phyloP scores from a whole-genome alignment of 2,888 invertebrate genomes.

The Norana najaformis region DNA sequence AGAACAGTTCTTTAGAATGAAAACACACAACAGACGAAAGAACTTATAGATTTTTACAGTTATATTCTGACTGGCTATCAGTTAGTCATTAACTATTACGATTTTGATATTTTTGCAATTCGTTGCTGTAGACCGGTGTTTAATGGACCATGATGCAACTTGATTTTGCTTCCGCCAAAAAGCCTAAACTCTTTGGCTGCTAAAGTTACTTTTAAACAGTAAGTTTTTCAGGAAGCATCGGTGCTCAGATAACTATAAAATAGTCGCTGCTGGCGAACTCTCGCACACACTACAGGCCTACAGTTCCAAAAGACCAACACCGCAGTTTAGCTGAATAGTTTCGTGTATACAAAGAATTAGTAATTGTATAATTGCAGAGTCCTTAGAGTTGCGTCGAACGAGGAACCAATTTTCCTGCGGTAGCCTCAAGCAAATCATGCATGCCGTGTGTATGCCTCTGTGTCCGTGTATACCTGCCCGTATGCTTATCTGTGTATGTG shows the following conservation, averaged over 20 bases:
- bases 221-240: background rate
- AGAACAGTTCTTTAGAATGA: too few relatives aligned
- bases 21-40: too few relatives aligned
- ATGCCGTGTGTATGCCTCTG: background rate
- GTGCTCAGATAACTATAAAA: background rate
- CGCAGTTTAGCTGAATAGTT: background rate
- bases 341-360: background rate
- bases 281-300: background rate
- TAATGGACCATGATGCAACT: too few relatives aligned
- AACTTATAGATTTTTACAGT: too few relatives aligned
- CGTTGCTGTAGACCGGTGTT: too few relatives aligned
- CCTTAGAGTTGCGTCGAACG: background rate
- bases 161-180: too few relatives aligned
- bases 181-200: too few relatives aligned
- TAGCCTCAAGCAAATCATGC: background rate
- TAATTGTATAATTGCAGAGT: constrained; percentile 1
- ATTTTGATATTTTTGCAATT: too few relatives aligned
- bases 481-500: too few relatives aligned
- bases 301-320: background rate
- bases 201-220: background rate
- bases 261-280: background rate
- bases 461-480: too few relatives aligned
- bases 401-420: background rate
- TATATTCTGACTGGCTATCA: too few relatives aligned
- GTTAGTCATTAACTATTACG: too few relatives aligned